Evolutionary conservation across 2,888 invertebrate genomes (phyloP), one percentile per base, ranked within the genome.

Genomic region (Dasysyrphus tricinctus): DNA sequence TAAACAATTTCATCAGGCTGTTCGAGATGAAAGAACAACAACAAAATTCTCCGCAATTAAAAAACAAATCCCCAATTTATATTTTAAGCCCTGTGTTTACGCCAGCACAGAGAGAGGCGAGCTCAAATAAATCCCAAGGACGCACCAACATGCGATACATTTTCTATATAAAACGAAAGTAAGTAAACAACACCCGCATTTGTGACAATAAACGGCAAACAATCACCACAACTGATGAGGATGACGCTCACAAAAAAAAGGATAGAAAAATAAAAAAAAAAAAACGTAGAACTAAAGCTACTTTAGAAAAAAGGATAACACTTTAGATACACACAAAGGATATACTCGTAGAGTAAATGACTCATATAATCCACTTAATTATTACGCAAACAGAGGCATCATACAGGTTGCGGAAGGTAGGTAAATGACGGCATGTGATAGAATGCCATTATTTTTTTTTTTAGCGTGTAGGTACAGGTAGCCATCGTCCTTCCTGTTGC

Each of bases 311-410:
- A 69, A 69, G 67, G 67, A 80, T 69, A 42, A 73, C 80, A 73
- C 39, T 24, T 34, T 24, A 39, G 12, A 54, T 3, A 56, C 11
- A 51, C 3, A 72, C 34, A 47, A 12, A 34, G 24, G 47, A 32
- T 1, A 34, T 16, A 57, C 9, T 34, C 32, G 11, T 37, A 19
- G 59, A 19, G 37, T 65, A 65, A 80, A 70, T 80, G 76, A 67
- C 76, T 72, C 73, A 76, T 59, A 76, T 80, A 85, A 80, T 84
- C 76, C 76, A 80, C 80, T 85, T 77, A 85, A 80, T 84, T 84
- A 80, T 72, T 73, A 80, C 59, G 72, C 65, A 80, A 85, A 80
- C 80, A 80, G 67, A 47, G 49, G 63, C 72, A 61, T 69, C 78
- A 73, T 19, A 63, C 65, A 79, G 79, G 79, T 47, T 39, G 37